Conservation (phyloP, 2,113 vertebrate species). For the Malurus elegans region DNA sequence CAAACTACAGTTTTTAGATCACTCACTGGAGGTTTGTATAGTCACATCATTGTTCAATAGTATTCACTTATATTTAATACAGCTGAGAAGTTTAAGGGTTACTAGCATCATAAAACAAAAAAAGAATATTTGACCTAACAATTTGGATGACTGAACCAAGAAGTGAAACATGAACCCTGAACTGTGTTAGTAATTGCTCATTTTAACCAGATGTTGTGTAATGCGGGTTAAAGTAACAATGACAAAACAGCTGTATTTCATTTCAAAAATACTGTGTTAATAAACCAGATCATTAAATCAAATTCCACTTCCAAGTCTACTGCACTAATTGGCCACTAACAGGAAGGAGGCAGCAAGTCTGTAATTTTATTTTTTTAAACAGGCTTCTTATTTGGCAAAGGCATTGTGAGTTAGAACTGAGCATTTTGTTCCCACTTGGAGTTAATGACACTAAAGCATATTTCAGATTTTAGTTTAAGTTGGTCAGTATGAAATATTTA, state of each 20-base stretch:
- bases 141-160: neutral
- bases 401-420: neutral
- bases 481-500: neutral
- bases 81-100: neutral
- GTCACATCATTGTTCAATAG: neutral
- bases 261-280: neutral
- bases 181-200: neutral
- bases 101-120: neutral
- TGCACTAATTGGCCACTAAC: neutral
- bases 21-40: neutral
- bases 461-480: neutral
- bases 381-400: neutral
- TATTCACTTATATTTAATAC: neutral
- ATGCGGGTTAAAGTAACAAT: neutral
- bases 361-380: neutral
- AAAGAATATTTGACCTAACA: neutral
- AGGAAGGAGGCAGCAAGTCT: neutral
- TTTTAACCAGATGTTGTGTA: neutral
- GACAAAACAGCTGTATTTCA: neutral
- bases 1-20: neutral
- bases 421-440: neutral
- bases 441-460: neutral
- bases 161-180: neutral
- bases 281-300: neutral
- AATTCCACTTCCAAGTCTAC: neutral